phyloP scores from a whole-genome alignment of 2,888 invertebrate genomes.

The Andrena praecox region DNA sequence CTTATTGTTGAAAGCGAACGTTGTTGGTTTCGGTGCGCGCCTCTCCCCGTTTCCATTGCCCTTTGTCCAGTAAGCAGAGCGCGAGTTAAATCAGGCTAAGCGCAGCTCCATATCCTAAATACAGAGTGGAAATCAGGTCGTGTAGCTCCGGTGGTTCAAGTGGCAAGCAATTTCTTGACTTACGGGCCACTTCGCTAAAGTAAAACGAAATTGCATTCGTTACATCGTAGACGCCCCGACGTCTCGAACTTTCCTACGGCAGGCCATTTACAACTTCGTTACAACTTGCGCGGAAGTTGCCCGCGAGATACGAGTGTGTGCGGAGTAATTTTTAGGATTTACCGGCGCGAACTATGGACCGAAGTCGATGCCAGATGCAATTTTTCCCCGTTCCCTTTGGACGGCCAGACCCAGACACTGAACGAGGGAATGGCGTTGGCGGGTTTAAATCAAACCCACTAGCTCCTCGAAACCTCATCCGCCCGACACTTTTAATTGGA shows the following conservation, averaged over 20 bases:
- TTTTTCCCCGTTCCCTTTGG: constrained; percentile 13
- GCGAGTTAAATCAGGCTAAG: constrained; percentile 3
- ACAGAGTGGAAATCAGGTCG: constrained; percentile 19
- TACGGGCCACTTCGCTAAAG: constrained; percentile 47
- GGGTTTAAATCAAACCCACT: constrained; percentile 28
- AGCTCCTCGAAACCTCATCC: constrained; percentile 6
- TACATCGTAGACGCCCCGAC: constrained; percentile 59
- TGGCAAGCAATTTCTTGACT: constrained; percentile 66
- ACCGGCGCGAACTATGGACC: constrained; percentile 45
- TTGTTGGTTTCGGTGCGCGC: neutral
- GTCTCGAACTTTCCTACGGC: constrained; percentile 62
- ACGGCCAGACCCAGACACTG: neutral
- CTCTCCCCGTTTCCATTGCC: constrained; percentile 1
- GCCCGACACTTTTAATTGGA: constrained; percentile 40
- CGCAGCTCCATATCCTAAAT: constrained; percentile 28
- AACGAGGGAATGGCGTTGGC: constrained; percentile 17
- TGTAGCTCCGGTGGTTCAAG: constrained; percentile 25
- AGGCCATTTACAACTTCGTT: constrained; percentile 70
- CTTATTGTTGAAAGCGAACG: neutral
- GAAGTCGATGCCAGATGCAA: constrained; percentile 40
- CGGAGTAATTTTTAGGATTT: constrained; percentile 65
- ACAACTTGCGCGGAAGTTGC: constrained; percentile 62
- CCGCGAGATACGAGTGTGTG: constrained; percentile 47
- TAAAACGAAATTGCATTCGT: constrained; percentile 70
- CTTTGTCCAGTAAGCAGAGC: neutral